Base-by-base conservation (phyloP, 2,888 invertebrate genomes). In the Tribolium freemani region DNA sequence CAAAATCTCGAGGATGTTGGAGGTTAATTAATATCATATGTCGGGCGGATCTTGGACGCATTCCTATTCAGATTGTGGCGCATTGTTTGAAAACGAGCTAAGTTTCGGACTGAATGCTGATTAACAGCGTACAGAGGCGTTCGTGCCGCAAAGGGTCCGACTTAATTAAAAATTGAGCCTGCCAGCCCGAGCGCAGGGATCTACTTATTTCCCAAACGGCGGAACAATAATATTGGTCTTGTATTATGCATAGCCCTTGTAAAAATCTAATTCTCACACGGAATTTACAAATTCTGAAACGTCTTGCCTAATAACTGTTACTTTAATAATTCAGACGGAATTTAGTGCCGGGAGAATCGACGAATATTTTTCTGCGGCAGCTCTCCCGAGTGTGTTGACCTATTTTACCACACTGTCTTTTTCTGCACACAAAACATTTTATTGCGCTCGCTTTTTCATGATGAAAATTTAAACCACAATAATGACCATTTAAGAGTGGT, bases 51-150 rank as follows among this genome's bases (percentile, higher is more conserved):
- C 13, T 38, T 11, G 44, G 38, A 5, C 56, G 13, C 58, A 58
- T 58, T 58, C 46, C 45, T 44, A 58, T 58, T 45, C 60, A 45
- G 60, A 60, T 60, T 60, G 60, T 46, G 60, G 30, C 60, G 48
- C 60, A 63, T 51, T 63, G 63, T 63, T 63, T 48, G 61, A 50
- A 61, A 61, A 50, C 61, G 61, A 61, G 61, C 58, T 58, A 58
- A 58, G 58, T 58, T 58, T 58, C 21, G 9, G 58, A 8, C 44
- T 45, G 58, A 20, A 20, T 58, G 11, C 38, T 45, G 58, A 58
- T 58, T 58, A 58, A 44, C 58, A 44, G 45, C 30, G 56, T 20
- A 21, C 53, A 53, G 53, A 16, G 21, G 53, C 53, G 21, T 57
- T 5, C 56, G 21, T 30, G n/a, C 56, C 16, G 30, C 20, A 45